Conservation (phyloP, 2,888 invertebrate species). For the Aplocera efformata region DNA sequence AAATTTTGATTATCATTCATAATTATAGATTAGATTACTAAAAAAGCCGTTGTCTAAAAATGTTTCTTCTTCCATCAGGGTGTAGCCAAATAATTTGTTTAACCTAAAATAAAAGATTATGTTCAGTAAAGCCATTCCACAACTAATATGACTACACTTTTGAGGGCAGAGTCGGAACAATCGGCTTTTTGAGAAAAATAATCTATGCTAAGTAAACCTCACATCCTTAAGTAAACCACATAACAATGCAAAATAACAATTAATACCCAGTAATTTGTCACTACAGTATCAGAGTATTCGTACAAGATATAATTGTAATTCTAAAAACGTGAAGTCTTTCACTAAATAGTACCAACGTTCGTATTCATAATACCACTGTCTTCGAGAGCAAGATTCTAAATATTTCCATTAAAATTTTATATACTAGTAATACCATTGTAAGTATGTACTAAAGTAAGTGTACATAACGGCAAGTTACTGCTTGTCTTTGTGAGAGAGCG, state of each 20-base stretch:
- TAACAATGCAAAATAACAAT: slow-evolving; percentile 51
- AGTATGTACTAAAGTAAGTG: slow-evolving; percentile 67
- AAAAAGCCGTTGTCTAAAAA: background rate
- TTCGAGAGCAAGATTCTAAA: slow-evolving; percentile 76
- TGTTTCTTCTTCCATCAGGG: no score
- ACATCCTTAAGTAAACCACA: slow-evolving; percentile 24
- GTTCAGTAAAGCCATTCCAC: slow-evolving; percentile 4
- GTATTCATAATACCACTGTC: slow-evolving; percentile 70
- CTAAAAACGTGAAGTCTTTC: slow-evolving; percentile 69
- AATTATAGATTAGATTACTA: slow-evolving; percentile 22
- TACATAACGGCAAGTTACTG: slow-evolving; percentile 68
- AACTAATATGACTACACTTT: slow-evolving; percentile 7
- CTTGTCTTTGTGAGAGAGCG: slow-evolving; percentile 76
- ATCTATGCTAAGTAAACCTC: slow-evolving; percentile 25
- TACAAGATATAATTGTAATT: slow-evolving; percentile 62
- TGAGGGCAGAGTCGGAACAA: slow-evolving; percentile 24
- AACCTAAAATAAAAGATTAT: slow-evolving; percentile 15
- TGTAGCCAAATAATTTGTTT: background rate
- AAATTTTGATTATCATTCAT: slow-evolving; percentile 9
- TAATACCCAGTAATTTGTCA: slow-evolving; percentile 59
- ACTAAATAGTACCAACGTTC: slow-evolving; percentile 60
- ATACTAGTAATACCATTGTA: slow-evolving; percentile 77
- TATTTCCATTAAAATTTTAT: slow-evolving; percentile 65
- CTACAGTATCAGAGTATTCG: slow-evolving; percentile 72
- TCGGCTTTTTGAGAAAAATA: slow-evolving; percentile 35